Conservation (phyloP, 2,797 vertebrate genomes). For the Sebastes taczanowskii region DNA sequence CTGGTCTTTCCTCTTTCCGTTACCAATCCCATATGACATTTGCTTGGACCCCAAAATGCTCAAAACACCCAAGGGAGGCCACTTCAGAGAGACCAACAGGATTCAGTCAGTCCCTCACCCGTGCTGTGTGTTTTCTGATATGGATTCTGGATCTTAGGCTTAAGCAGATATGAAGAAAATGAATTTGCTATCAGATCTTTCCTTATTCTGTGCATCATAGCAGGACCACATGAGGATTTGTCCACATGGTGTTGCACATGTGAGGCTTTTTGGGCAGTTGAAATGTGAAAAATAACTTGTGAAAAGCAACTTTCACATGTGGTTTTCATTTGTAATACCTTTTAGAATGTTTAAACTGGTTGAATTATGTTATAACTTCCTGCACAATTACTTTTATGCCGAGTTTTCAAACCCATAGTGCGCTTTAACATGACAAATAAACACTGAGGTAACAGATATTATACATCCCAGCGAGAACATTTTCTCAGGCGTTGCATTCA, state of each 20-base stretch:
- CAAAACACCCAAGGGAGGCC: conserved; percentile 23
- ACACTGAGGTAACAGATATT: conserved; percentile 13
- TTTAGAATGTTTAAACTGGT: neutral
- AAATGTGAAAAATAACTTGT: neutral
- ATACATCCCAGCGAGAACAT: conserved; percentile 1
- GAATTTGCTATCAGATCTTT: neutral
- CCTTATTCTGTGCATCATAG: neutral
- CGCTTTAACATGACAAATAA: neutral
- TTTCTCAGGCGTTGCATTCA: neutral
- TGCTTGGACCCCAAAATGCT: neutral
- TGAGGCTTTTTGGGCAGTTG: neutral
- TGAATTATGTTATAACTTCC: neutral
- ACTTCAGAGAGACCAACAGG: conserved; percentile 19
- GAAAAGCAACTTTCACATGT: neutral
- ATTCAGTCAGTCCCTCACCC: neutral
- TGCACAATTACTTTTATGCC: neutral
- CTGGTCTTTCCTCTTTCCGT: neutral
- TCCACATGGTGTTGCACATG: neutral
- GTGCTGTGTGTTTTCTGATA: conserved; percentile 2
- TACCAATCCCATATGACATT: neutral
- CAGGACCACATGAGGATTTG: neutral
- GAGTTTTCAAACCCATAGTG: neutral
- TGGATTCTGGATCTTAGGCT: neutral
- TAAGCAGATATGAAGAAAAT: neutral
- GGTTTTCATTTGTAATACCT: neutral